These are phyloP conservation scores for Philaethria dido DNA, from an alignment of 2,888 invertebrate genomes.

Conservation along the genomic window DNA sequence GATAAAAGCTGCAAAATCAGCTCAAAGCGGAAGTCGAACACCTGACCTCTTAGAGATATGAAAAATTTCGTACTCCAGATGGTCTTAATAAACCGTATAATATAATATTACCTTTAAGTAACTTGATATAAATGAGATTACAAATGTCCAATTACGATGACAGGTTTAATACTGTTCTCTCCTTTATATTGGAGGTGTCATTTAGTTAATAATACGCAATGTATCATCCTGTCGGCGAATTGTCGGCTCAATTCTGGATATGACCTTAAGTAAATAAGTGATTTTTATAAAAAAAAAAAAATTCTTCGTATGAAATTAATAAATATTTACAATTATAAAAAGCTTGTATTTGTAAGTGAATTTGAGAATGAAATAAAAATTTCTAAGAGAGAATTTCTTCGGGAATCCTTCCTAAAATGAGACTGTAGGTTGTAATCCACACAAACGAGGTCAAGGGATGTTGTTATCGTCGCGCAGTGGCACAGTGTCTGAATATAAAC, in stretches of 20 bases:
- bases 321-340: no score
- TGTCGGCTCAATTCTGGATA: not conserved
- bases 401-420: no score
- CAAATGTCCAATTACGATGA: constrained; percentile 15
- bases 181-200: not conserved
- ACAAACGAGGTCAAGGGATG: no score
- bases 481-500: no score
- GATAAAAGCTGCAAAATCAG: not conserved
- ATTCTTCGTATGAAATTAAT: no score
- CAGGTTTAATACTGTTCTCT: constrained; percentile 8
- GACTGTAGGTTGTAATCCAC: no score
- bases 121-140: constrained; percentile 9
- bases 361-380: no score
- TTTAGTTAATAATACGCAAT: not conserved
- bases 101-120: not conserved
- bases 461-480: no score
- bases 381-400: no score
- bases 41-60: not conserved
- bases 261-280: not conserved
- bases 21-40: not conserved
- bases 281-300: constrained; percentile 4
- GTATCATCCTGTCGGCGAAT: constrained; percentile 8
- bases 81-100: not conserved
- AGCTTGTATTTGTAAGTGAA: no score
- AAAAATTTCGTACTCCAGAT: not conserved